A percentile compares a stretch with the other conserved stretches of the same genome.
Conservation (phyloP, 2,888 invertebrate genomes). For the Laothoe populi region DNA sequence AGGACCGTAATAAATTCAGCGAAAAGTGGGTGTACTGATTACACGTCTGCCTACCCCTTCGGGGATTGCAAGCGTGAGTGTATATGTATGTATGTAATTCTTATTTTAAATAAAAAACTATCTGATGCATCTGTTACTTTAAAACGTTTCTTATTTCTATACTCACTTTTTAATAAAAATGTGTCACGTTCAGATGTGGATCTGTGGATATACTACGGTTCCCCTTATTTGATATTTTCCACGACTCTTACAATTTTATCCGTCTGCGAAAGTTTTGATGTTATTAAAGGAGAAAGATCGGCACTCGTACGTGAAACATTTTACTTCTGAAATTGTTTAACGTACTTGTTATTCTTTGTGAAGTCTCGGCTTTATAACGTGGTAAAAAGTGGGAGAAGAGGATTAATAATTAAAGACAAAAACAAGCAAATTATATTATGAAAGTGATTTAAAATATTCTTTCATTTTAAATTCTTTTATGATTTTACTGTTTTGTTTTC, state of each 20-base stretch:
- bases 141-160: too few species aligned
- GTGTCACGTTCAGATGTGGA: too few species aligned
- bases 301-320: not conserved
- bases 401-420: not conserved
- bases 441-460: not conserved
- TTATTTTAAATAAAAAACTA: too few species aligned
- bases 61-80: too few species aligned
- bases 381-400: not conserved
- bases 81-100: too few species aligned
- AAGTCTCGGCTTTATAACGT: not conserved
- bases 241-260: not conserved
- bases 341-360: not conserved
- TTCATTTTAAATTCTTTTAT: not conserved
- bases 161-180: too few species aligned
- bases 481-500: not conserved
- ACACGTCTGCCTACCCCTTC: too few species aligned
- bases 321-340: not conserved
- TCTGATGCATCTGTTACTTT: too few species aligned
- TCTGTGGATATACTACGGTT: too few species aligned
- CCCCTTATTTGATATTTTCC: too few species aligned
- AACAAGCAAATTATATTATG: not conserved
- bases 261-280: not conserved
- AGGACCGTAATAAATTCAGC: too few species aligned
- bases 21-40: too few species aligned
- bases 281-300: constrained; percentile 9